These are phyloP conservation scores for Drosophila mettleri DNA, from an alignment of 2,888 invertebrate genomes.

Conservation along the genomic window DNA sequence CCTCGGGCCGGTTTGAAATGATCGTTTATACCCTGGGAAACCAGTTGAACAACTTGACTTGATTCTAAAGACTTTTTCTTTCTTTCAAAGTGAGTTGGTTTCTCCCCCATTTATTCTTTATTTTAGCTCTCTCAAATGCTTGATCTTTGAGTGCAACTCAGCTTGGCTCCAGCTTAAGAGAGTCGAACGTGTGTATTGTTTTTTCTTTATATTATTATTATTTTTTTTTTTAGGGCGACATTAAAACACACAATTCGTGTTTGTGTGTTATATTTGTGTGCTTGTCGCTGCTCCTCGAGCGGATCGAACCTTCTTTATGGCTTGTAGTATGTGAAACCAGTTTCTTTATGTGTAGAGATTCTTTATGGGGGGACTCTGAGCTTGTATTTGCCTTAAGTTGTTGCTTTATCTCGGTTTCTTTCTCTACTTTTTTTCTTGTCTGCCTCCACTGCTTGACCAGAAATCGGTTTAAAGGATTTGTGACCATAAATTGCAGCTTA, in stretches of 20 bases:
- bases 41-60: constrained; percentile 80
- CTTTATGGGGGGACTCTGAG: constrained; percentile 58
- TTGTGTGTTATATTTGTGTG: constrained; percentile 59
- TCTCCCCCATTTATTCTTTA: constrained; percentile 15
- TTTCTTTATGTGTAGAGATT: constrained; percentile 72
- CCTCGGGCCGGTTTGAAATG: constrained; percentile 52
- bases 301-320: constrained; percentile 69
- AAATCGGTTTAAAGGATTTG: constrained; percentile 75
- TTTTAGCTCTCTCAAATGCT: constrained; percentile 17
- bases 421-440: constrained; percentile 4
- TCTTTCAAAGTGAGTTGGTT: constrained; percentile 66
- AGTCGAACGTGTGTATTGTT: constrained; percentile 7
- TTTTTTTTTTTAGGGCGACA: constrained; percentile 59
- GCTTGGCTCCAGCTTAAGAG: constrained; percentile 25
- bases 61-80: constrained; percentile 81
- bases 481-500: constrained; percentile 61
- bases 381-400: constrained; percentile 48
- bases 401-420: constrained; percentile 31
- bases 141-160: constrained; percentile 56
- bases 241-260: constrained; percentile 55
- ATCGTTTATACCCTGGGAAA: constrained; percentile 52
- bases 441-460: constrained; percentile 45
- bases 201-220: constrained; percentile 12
- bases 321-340: constrained; percentile 65
- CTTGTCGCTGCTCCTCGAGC: constrained; percentile 37